A percentile compares a stretch with the other conserved stretches of the same genome.
Conservation (phyloP, 2,113 vertebrate genomes). For the Tetraodon nigroviridis region DNA sequence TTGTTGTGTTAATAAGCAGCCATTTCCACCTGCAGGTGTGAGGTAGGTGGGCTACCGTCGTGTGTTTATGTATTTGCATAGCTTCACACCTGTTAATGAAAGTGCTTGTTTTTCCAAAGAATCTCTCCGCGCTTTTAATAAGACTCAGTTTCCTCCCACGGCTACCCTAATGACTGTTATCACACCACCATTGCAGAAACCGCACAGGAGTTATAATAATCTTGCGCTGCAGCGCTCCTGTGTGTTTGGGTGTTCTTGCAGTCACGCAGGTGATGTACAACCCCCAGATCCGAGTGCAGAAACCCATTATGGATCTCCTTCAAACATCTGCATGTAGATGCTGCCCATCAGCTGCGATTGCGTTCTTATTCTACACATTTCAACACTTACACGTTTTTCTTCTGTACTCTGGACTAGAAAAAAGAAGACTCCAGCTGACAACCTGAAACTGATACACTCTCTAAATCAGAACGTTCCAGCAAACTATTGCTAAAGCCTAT, state of each 20-base stretch:
- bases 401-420: constrained; percentile 18
- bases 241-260: constrained; percentile 10
- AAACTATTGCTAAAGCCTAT: constrained; percentile 60
- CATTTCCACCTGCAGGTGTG: constrained; percentile 55
- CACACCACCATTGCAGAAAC: constrained; percentile 64
- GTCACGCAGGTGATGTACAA: constrained; percentile 38
- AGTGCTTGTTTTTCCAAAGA: constrained; percentile 65
- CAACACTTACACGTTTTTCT: not conserved
- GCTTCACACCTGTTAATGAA: constrained; percentile 72
- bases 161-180: constrained; percentile 75
- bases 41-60: constrained; percentile 39
- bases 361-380: not conserved
- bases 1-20: constrained; percentile 62
- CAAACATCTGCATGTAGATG: not conserved
- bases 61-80: constrained; percentile 66
- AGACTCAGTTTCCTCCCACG: constrained; percentile 67
- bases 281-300: constrained; percentile 25
- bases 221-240: constrained; percentile 21
- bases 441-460: constrained; percentile 51
- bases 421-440: constrained; percentile 39
- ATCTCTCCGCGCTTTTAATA: constrained; percentile 64
- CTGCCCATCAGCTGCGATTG: not conserved
- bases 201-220: constrained; percentile 67
- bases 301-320: constrained; percentile 14
- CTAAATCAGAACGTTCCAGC: constrained; percentile 50